These are phyloP conservation scores for Pelecanoides urinatrix DNA, from an alignment of 2,113 vertebrate species.

Conservation along the genomic window DNA sequence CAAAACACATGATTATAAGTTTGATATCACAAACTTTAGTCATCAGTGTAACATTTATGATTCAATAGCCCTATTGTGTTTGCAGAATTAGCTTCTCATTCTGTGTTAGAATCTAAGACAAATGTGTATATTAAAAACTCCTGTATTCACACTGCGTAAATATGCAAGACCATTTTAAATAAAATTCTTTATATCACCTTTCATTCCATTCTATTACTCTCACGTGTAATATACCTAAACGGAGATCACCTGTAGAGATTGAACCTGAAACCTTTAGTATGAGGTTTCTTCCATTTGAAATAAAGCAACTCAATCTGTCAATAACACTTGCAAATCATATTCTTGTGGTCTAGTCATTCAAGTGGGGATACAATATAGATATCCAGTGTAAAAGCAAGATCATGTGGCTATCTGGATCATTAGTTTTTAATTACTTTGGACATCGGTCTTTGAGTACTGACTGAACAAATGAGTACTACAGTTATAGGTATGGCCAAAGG, in stretches of 20 bases:
- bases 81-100: neutral
- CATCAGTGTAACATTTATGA: neutral
- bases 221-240: neutral
- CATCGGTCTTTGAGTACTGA: neutral
- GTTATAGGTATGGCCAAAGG: neutral
- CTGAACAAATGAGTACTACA: neutral
- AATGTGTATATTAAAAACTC: slow-evolving; percentile 1
- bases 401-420: neutral
- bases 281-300: neutral
- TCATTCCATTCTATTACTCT: neutral
- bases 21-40: neutral
- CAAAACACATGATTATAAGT: neutral
- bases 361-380: neutral
- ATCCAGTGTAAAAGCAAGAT: neutral
- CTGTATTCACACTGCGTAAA: neutral
- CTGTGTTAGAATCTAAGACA: neutral
- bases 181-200: slow-evolving; percentile 4
- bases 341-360: neutral
- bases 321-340: neutral
- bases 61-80: neutral
- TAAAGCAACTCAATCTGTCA: neutral
- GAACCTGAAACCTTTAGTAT: slow-evolving; percentile 6
- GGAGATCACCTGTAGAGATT: slow-evolving; percentile 22
- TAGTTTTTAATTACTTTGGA: slow-evolving; percentile 1
- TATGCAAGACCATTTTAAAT: slow-evolving; percentile 6